Percentiles rank a stretch among this genome's conserved stretches.
Conservation (phyloP, 2,888 invertebrate genomes). For the Xanthostigma xanthostigma region DNA sequence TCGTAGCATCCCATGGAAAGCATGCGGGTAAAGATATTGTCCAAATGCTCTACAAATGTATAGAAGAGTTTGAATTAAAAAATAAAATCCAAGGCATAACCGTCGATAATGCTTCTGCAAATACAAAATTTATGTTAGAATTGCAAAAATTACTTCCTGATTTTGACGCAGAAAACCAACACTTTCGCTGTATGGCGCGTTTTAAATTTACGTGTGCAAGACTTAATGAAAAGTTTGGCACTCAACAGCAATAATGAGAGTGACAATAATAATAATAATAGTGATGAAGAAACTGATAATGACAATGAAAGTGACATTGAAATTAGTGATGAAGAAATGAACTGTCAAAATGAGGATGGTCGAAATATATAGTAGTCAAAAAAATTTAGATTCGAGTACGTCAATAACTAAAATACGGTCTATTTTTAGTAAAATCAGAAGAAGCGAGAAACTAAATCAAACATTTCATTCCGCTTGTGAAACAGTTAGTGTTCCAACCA, state of each 20-base stretch:
- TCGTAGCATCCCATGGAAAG: constrained; percentile 13
- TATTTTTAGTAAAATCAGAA: constrained; percentile 9
- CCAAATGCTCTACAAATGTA: constrained; percentile 10
- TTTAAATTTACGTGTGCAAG: constrained; percentile 12
- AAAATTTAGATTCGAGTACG: too few relatives aligned
- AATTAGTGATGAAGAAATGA: too few relatives aligned
- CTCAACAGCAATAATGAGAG: too few relatives aligned
- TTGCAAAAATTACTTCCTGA: constrained; percentile 7
- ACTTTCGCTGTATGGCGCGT: constrained; percentile 15
- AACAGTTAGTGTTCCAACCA: neutral
- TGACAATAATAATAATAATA: too few relatives aligned
- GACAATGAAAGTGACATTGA: too few relatives aligned
- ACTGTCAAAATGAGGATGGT: too few relatives aligned
- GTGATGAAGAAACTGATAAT: too few relatives aligned
- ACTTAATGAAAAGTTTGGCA: constrained; percentile 4
- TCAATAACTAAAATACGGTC: constrained; percentile 9
- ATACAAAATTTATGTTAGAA: constrained; percentile 13
- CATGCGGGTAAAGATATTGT: constrained; percentile 15
- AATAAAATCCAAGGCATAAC: constrained; percentile 13
- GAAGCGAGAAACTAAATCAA: constrained; percentile 8
- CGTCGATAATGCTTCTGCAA: constrained; percentile 13
- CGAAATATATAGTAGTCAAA: too few relatives aligned
- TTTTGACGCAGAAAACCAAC: constrained; percentile 11
- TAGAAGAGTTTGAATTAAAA: constrained; percentile 10
- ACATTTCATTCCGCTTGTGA: constrained; percentile 10